phyloP scores from a whole-genome alignment of 2,797 vertebrate species.

The Denticeps clupeoides region DNA sequence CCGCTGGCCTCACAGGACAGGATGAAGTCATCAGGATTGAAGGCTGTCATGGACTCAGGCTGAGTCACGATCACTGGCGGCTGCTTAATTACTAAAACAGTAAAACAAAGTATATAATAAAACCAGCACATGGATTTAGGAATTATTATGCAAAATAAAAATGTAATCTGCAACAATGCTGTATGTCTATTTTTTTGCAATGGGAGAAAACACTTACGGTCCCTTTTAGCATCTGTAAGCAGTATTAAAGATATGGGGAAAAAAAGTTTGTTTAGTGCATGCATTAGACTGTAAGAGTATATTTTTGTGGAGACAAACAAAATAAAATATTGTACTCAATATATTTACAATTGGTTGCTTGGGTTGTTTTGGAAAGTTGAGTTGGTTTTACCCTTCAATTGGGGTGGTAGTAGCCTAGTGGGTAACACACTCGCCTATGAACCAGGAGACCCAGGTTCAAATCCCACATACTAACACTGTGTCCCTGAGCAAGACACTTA shows the following conservation, averaged over 20 bases:
- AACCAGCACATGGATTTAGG: too few relatives aligned
- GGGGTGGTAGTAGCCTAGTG: too few relatives aligned
- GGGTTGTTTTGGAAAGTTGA: too few relatives aligned
- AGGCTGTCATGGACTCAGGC: constrained; percentile 42
- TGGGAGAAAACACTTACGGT: constrained; percentile 25
- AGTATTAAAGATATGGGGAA: constrained; percentile 8
- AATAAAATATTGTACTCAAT: too few relatives aligned
- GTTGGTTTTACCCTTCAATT: too few relatives aligned
- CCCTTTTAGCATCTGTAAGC: constrained; percentile 24
- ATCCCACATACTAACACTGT: too few relatives aligned
- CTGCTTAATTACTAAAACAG: constrained; percentile 38
- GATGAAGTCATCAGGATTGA: constrained; percentile 41
- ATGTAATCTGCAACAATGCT: too few relatives aligned
- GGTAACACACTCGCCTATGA: too few relatives aligned
- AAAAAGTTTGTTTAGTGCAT: background rate
- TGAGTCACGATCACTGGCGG: constrained; percentile 41
- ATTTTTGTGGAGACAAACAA: too few relatives aligned
- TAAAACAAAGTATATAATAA: constrained; percentile 9
- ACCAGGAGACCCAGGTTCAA: too few relatives aligned
- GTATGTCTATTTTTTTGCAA: background rate
- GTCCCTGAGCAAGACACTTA: too few relatives aligned
- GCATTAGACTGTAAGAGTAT: background rate
- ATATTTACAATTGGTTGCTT: too few relatives aligned
- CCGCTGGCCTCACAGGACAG: constrained; percentile 49
- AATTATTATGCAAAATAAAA: background rate